A percentile compares a stretch with the other conserved stretches of the same genome.
Evolutionary conservation across 2,113 vertebrate genomes (phyloP).

Genomic region (Pteruthius melanotis): DNA sequence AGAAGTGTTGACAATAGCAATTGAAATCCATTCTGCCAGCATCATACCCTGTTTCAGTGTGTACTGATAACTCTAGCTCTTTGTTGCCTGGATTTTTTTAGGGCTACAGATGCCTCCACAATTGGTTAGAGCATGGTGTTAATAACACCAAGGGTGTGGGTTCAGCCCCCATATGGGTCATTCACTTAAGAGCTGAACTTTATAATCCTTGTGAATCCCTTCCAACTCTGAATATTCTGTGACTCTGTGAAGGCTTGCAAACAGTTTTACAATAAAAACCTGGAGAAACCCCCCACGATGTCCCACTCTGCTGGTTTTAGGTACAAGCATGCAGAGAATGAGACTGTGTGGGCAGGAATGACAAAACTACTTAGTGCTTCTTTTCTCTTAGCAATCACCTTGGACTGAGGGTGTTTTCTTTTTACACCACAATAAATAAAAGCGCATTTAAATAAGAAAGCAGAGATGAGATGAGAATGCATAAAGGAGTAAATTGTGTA

Average conservation of each 20-base stretch:
- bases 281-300: neutral
- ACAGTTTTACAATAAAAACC: neutral
- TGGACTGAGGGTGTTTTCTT: slow-evolving; percentile 9
- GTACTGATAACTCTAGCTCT: neutral
- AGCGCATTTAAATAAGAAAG: slow-evolving; percentile 38
- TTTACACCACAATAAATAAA: slow-evolving; percentile 13
- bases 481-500: slow-evolving; percentile 12
- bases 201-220: neutral
- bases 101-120: neutral
- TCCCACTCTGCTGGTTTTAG: neutral
- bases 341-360: neutral
- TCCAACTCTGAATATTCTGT: neutral
- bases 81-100: neutral
- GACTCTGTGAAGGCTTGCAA: neutral
- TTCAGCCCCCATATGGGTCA: neutral
- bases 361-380: neutral
- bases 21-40: neutral
- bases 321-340: neutral
- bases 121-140: neutral
- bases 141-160: no score
- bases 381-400: slow-evolving; percentile 6
- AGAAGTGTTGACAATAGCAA: neutral
- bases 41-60: neutral
- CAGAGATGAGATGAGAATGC: slow-evolving; percentile 34
- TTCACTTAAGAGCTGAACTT: neutral